Evolutionary conservation across 2,888 invertebrate species (phyloP), one percentile per base, ranked within the genome.

Genomic region (Geotrupes spiniger): DNA sequence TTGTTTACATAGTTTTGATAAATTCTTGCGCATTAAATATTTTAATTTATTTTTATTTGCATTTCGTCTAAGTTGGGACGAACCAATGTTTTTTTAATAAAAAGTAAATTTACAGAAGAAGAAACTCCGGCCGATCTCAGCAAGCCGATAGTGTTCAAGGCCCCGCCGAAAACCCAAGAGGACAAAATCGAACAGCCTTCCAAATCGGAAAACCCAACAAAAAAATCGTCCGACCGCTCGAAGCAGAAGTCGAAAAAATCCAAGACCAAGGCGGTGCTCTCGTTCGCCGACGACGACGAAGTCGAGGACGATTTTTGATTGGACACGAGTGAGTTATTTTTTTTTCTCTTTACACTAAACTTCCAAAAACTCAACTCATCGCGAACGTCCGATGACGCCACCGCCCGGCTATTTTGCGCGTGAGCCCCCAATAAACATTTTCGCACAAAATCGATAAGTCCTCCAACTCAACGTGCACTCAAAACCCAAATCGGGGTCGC

Each of bases 81-180:
- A 9, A 27, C 6, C 9, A 6, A 27, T 27, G 27, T 39, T 21
- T 3, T 21, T 21, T 21, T 21, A 21, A 21, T 21, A 21, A 21
- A 4, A 21, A n/a, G 15, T 2, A 38, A 6, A 31, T 45, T 54
- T 54, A 83, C 82, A 68, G 76, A 76, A 63, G 76, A 76, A 47
- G 76, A 76, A 60, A 73, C 74, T 28, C 81, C 80, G 21, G 84
- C 84, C 28, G 82, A 85, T 71, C 70, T 85, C 54, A 74, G 64
- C 42, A 74, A 79, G 57, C 78, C 77, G 31, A 76, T 85, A 49
- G 72, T 84, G 51, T 84, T 84, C 60, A 76, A 76, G 63, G 68
- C 71, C 33, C 65, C 68, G 1, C 49, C 57, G 25, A 55, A 51
- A 51, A 50, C 49, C 46, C 56, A 45, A 51, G 49, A 2, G 57